phyloP scores from a whole-genome alignment of 2,113 vertebrate genomes.

The Cephalophus harveyi region DNA sequence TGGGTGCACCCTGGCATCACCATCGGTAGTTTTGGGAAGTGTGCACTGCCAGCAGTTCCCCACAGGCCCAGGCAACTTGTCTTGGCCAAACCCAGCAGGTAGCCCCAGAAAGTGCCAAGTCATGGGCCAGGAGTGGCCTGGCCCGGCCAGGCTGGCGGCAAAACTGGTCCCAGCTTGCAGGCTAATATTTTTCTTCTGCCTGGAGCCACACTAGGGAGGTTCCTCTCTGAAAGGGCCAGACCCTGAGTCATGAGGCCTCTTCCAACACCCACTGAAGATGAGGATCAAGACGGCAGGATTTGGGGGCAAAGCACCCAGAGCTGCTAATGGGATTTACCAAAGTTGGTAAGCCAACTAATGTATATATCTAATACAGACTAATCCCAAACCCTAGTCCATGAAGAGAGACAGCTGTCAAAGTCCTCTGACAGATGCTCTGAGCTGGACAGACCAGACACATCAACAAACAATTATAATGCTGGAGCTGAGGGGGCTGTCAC shows the following conservation, averaged over 20 bases:
- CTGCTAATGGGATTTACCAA: not conserved
- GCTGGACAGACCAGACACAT: not conserved
- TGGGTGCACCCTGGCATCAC: not conserved
- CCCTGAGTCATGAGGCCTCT: conserved; percentile 21
- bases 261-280: not conserved
- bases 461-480: not conserved
- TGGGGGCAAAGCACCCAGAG: not conserved
- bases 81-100: conserved; percentile 25
- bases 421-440: not conserved
- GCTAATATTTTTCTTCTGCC: conserved; percentile 16
- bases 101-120: conserved; percentile 52
- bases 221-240: not conserved
- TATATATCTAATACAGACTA: not conserved
- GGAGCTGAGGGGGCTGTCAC: not conserved
- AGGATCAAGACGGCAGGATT: not conserved
- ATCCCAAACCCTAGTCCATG: not conserved
- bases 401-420: not conserved
- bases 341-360: not conserved
- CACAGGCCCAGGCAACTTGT: conserved; percentile 52
- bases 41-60: not conserved
- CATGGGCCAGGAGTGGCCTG: conserved; percentile 4
- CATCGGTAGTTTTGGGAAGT: not conserved
- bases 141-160: not conserved
- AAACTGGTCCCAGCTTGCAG: conserved; percentile 38
- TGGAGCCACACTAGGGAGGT: not conserved